phyloP scores from a whole-genome alignment of 2,888 invertebrate species.

The Eubasilissa splendida region DNA sequence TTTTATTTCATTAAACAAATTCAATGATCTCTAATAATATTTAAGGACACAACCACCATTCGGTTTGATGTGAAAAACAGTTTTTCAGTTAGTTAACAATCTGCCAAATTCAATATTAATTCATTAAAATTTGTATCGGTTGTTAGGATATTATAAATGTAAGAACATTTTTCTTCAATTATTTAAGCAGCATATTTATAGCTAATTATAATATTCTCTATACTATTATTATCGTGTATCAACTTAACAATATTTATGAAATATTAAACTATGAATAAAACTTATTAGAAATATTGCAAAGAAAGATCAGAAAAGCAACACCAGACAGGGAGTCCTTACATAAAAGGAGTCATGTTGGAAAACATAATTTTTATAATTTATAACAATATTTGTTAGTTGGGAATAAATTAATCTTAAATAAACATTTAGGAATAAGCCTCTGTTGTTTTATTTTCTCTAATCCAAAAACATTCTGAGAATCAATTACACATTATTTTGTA shows the following conservation, averaged over 20 bases:
- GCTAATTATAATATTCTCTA: slow-evolving; percentile 2
- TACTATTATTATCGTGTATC: slow-evolving; percentile 10
- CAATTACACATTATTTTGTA: no score
- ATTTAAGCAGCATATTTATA: slow-evolving; percentile 2
- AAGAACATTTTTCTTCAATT: background rate
- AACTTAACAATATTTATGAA: slow-evolving; percentile 20
- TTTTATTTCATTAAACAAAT: slow-evolving; percentile 12
- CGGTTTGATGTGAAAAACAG: no score
- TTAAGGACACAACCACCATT: background rate
- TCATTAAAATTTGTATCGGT: background rate
- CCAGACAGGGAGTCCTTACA: background rate
- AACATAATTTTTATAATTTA: background rate
- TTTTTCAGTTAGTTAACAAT: background rate
- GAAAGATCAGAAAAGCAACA: background rate
- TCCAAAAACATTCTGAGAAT: no score
- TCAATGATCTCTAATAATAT: slow-evolving; percentile 12
- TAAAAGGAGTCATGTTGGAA: no score
- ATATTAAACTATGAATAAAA: background rate
- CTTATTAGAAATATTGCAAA: background rate
- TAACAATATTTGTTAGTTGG: slow-evolving; percentile 14
- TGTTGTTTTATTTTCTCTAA: background rate
- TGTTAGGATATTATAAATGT: background rate
- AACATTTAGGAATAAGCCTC: slow-evolving; percentile 14
- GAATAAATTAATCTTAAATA: slow-evolving; percentile 17
- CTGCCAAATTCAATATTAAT: slow-evolving; percentile 3